Conservation (phyloP, 2,797 vertebrate genomes). For the Phoebastria nigripes region DNA sequence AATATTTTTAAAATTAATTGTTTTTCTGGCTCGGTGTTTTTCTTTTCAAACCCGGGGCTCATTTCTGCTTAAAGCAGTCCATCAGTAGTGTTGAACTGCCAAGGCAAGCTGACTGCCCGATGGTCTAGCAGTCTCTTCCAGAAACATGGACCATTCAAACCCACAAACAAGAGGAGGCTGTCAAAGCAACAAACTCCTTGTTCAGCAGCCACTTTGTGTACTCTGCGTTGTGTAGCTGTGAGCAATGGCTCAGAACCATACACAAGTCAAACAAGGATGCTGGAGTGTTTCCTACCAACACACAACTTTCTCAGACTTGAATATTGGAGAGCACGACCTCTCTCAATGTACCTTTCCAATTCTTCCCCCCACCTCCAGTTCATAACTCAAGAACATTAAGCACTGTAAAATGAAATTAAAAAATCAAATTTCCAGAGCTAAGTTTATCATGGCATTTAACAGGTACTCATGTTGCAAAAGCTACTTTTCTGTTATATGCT, state of each 20-base stretch:
- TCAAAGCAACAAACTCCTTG: not conserved
- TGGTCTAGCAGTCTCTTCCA: not conserved
- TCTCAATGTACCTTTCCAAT: not conserved
- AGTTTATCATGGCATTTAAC: not conserved
- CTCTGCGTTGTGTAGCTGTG: not conserved
- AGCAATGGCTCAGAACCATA: not conserved
- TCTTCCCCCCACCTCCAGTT: not conserved
- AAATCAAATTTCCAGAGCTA: not conserved
- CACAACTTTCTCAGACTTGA: not conserved
- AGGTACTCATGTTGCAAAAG: not conserved
- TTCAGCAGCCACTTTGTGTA: not conserved
- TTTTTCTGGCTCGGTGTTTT: not conserved
- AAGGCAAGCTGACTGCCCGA: not conserved
- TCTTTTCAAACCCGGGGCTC: not conserved
- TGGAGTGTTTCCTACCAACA: not conserved
- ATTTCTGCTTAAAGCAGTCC: not conserved
- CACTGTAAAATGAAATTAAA: not conserved
- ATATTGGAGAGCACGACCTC: not conserved
- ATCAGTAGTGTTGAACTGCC: not conserved
- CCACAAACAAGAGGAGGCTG: not conserved
- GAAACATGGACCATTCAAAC: not conserved
- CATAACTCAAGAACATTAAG: not conserved
- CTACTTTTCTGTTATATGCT: not conserved
- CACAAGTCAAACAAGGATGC: not conserved
- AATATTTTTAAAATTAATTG: not conserved